Percentiles rank a stretch among this genome's conserved stretches.
These are phyloP conservation scores for Ceyx melanurus DNA, from an alignment of 2,113 vertebrate genomes.

Conservation along the genomic window DNA sequence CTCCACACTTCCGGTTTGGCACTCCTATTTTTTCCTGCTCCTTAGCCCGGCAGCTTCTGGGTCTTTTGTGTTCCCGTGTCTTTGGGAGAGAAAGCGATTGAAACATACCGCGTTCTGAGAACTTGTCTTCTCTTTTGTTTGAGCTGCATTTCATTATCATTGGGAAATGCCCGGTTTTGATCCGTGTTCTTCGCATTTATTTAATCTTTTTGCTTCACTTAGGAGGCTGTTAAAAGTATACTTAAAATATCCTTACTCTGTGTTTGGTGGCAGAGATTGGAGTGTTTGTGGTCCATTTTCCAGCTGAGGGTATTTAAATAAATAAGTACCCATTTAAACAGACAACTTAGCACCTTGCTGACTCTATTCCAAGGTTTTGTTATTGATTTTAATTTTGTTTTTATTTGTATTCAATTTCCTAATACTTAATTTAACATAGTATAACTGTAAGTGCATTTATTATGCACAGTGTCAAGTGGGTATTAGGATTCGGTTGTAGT, in stretches of 20 bases:
- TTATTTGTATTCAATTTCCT: not conserved
- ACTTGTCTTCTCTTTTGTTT: not conserved
- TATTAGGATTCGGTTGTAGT: not conserved
- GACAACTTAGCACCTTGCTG: not conserved
- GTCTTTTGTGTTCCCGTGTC: not conserved
- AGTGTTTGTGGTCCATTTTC: not conserved
- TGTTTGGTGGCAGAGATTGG: not conserved
- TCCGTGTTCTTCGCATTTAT: not conserved
- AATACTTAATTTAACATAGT: too few relatives aligned
- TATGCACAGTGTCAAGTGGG: not conserved
- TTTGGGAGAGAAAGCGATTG: not conserved
- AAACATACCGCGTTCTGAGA: not conserved
- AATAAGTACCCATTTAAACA: not conserved
- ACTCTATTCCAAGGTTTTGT: not conserved
- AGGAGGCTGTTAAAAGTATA: not conserved
- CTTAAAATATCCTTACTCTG: not conserved
- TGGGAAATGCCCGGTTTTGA: not conserved
- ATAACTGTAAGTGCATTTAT: not conserved
- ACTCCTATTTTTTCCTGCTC: not conserved
- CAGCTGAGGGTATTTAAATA: not conserved
- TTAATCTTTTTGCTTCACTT: not conserved
- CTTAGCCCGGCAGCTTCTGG: not conserved
- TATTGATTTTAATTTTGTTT: not conserved
- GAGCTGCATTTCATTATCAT: not conserved
- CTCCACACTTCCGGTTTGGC: not conserved